These are phyloP conservation scores for Gyps fulvus DNA, from an alignment of 2,113 vertebrate genomes.

Conservation along the genomic window DNA sequence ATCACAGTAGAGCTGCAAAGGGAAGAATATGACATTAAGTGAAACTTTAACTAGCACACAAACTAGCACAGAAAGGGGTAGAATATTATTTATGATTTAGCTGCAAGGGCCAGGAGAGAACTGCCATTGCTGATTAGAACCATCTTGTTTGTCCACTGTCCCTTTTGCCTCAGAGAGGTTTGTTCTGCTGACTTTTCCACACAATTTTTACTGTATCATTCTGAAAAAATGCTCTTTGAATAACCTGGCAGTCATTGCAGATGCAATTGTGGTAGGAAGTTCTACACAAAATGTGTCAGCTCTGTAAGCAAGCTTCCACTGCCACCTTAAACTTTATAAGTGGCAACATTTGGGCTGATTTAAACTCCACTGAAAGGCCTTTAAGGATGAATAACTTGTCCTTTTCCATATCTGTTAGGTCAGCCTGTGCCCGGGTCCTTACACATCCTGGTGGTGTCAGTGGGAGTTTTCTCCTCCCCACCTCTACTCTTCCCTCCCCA, in stretches of 20 bases:
- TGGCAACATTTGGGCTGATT: not conserved
- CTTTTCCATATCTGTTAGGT: not conserved
- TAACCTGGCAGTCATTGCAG: not conserved
- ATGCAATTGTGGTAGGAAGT: not conserved
- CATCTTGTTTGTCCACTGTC: not conserved
- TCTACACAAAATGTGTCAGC: not conserved
- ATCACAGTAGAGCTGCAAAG: not conserved
- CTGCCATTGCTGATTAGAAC: not conserved
- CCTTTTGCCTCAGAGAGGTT: not conserved
- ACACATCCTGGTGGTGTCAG: not conserved
- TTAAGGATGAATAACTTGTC: not conserved
- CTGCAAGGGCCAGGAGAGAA: not conserved
- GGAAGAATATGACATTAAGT: not conserved
- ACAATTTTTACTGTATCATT: not conserved
- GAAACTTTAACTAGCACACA: not conserved
- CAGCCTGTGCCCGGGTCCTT: not conserved
- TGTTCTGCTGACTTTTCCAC: not conserved
- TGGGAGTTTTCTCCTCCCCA: not conserved
- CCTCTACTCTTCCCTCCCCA: not conserved
- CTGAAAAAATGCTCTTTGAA: not conserved
- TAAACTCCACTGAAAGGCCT: not conserved
- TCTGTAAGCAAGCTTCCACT: not conserved
- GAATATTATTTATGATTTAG: not conserved
- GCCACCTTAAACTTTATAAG: not conserved
- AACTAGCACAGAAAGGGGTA: not conserved